A percentile compares a stretch with the other conserved stretches of the same genome.
These are phyloP conservation scores for Protomyctophum bolini DNA, from an alignment of 2,113 vertebrate species.

Conservation along the genomic window DNA sequence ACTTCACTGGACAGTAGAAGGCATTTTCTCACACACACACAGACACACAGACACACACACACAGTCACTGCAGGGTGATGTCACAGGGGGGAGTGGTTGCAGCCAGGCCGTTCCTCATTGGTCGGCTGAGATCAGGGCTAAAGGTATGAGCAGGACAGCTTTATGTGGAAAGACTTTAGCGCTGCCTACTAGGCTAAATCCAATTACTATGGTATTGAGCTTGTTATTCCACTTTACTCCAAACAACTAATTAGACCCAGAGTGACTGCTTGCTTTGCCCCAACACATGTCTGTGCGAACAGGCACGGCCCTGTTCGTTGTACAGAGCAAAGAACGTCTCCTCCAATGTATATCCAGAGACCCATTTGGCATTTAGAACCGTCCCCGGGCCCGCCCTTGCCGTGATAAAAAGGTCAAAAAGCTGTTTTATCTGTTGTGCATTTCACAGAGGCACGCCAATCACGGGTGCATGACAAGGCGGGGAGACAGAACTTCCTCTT, in stretches of 20 bases:
- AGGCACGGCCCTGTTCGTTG: not conserved
- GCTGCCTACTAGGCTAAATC: slow-evolving; percentile 61
- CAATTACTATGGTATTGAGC: slow-evolving; percentile 54
- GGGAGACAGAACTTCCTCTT: slow-evolving; percentile 54
- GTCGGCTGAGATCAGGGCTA: slow-evolving; percentile 17
- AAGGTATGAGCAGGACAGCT: slow-evolving; percentile 45
- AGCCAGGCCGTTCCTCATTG: slow-evolving; percentile 37
- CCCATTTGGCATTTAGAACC: not conserved
- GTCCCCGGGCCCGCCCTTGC: not conserved
- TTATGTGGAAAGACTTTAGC: slow-evolving; percentile 47
- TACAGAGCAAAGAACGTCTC: no score
- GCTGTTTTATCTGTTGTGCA: slow-evolving; percentile 6
- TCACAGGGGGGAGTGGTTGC: slow-evolving; percentile 26
- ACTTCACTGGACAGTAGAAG: not conserved
- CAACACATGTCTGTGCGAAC: not conserved
- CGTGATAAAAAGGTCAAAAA: not conserved
- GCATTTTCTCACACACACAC: no score
- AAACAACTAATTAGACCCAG: slow-evolving; percentile 17
- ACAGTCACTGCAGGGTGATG: slow-evolving; percentile 31
- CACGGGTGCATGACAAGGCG: slow-evolving; percentile 19
- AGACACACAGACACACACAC: not conserved
- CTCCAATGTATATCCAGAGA: no score
- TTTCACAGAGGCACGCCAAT: slow-evolving; percentile 22
- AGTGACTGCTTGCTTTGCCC: slow-evolving; percentile 1
- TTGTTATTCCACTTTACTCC: slow-evolving; percentile 7